phyloP scores from a whole-genome alignment of 2,888 invertebrate species.

The Caenorhabditis japonica region DNA sequence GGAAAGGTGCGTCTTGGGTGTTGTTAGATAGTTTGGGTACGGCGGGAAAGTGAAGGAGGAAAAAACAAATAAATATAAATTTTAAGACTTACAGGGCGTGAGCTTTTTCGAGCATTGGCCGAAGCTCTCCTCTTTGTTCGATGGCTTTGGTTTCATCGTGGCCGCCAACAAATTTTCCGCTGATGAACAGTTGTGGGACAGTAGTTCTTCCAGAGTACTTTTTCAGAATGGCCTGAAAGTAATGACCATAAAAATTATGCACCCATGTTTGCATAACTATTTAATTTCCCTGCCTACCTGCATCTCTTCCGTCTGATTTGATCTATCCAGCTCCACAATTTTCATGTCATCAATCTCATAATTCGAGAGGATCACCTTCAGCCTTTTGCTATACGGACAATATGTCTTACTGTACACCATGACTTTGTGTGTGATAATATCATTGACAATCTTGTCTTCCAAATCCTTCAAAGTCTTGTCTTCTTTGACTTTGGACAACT shows the following conservation, averaged over 20 bases:
- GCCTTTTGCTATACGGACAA: slow-evolving; percentile 66
- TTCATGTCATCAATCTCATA: slow-evolving; percentile 69
- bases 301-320: slow-evolving; percentile 61
- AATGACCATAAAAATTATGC: no score
- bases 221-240: slow-evolving; percentile 58
- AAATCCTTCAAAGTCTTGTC: slow-evolving; percentile 51
- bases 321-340: slow-evolving; percentile 64
- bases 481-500: slow-evolving; percentile 46
- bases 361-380: slow-evolving; percentile 62
- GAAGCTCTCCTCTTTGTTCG: slow-evolving; percentile 58
- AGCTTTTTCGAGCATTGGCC: slow-evolving; percentile 56
- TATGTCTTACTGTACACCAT: slow-evolving; percentile 72
- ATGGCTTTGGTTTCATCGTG: slow-evolving; percentile 59
- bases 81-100: slow-evolving; percentile 47
- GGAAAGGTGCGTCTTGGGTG: no score
- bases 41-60: background rate
- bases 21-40: background rate
- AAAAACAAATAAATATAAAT: background rate
- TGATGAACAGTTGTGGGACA: slow-evolving; percentile 67
- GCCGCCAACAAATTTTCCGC: slow-evolving; percentile 67
- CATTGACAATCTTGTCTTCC: slow-evolving; percentile 50
- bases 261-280: background rate
- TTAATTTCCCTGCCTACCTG: slow-evolving; percentile 48
- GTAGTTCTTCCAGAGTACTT: slow-evolving; percentile 64
- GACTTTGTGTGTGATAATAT: slow-evolving; percentile 50